These are phyloP conservation scores for Prionace glauca DNA, from an alignment of 2,797 vertebrate genomes.

Conservation along the genomic window DNA sequence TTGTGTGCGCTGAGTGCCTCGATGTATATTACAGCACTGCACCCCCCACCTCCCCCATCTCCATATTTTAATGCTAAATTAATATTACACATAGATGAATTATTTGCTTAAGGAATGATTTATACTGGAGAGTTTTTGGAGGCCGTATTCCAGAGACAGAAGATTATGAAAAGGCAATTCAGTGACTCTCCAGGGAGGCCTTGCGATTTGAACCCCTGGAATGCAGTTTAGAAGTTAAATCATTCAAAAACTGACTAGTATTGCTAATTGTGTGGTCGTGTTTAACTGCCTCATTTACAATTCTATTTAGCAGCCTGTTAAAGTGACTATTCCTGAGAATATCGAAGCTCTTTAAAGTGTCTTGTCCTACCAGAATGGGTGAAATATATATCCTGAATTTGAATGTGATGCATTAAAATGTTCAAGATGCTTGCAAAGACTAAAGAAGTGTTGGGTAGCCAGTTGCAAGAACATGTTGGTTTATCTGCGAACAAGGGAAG, in stretches of 20 bases:
- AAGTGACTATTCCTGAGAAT: background rate
- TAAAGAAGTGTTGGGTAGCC: background rate
- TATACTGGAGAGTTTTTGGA: background rate
- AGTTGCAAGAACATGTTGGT: background rate
- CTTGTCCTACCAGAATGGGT: background rate
- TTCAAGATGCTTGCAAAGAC: background rate
- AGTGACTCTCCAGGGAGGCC: background rate
- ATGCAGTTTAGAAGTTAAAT: background rate
- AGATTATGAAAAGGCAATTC: constrained; percentile 4
- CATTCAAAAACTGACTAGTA: background rate
- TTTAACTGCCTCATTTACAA: background rate
- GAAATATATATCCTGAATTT: background rate
- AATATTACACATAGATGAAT: background rate
- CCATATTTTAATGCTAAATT: background rate
- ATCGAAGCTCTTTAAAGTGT: background rate
- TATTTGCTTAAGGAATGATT: background rate
- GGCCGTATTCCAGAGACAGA: background rate
- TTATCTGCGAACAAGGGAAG: background rate
- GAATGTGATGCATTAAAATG: background rate
- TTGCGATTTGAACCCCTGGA: background rate
- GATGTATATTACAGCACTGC: background rate
- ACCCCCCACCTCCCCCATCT: too few species aligned
- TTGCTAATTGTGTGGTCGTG: background rate
- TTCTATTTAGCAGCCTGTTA: background rate
- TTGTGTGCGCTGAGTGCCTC: background rate